Evolutionary conservation across 2,888 invertebrate genomes (phyloP), one percentile per base, ranked within the genome.

Genomic region (Cephus pulcher): DNA sequence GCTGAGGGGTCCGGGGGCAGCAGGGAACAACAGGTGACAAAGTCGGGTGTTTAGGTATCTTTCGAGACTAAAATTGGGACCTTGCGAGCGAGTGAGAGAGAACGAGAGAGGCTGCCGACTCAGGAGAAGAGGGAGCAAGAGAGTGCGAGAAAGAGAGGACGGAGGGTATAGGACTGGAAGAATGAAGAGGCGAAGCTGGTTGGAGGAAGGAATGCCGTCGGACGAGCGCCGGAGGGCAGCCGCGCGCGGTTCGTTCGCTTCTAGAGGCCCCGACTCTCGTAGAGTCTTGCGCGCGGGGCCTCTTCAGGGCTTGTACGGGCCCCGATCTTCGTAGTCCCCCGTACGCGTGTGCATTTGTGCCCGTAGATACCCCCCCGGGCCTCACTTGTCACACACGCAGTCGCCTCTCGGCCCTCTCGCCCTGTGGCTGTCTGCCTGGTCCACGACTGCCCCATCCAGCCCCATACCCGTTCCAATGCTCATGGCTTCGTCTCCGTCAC

Each of bases 151-250:
- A 84, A 81, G 75, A 80, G 79, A 74, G 78, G 80, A 80, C 83
- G 76, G 80, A 82, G 82, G 82, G 83, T 80, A 83, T 80, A 83
- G 82, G 86, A 86, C 85, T 85, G 87, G 86, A 84, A 85, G 86
- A 85, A 88, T 86, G 87, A 88, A 87, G 84, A 83, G 81, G 78
- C 85, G 84, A 88, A 88, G 86, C 86, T 84, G 86, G 83, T 84
- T 84, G 85, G 84, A 87, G 86, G 88, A 88, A 90, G 91, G 91
- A 91, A 91, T 91, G 91, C 91, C 90, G 91, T 91, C 90, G 91
- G 89, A 91, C 91, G 90, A 91, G 91, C 91, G 90, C 91, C 89
- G 85, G 87, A 88, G 89, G 91, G 90, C 88, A 89, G 86, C 83
- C 85, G 84, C 81, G 83, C 85, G 84, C 82, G 83, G 85, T 86